phyloP scores from a whole-genome alignment of 2,888 invertebrate genomes.

The Microctonus brassicae region DNA sequence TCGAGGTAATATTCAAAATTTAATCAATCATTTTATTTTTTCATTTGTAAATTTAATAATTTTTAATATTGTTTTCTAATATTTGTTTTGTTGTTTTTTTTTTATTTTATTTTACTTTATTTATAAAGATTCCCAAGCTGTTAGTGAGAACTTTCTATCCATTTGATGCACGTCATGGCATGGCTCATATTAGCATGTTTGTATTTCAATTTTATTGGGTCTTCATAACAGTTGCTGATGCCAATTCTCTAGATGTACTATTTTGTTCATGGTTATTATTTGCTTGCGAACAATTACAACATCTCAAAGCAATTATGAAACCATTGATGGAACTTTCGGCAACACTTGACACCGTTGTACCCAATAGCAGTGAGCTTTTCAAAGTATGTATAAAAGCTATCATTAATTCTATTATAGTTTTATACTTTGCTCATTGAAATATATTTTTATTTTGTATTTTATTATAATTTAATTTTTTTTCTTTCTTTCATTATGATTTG shows the following conservation, averaged over 20 bases:
- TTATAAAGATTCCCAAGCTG: constrained; percentile 75
- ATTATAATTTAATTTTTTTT: background rate
- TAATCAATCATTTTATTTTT: background rate
- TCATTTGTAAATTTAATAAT: background rate
- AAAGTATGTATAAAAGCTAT: constrained; percentile 56
- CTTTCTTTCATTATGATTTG: background rate
- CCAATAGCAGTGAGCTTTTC: constrained; percentile 70
- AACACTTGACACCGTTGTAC: constrained; percentile 82
- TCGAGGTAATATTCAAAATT: constrained; percentile 69
- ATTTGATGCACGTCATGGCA: constrained; percentile 80
- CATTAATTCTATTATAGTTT: no score
- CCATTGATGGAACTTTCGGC: constrained; percentile 90
- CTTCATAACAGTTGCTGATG: constrained; percentile 75
- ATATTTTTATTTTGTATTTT: background rate
- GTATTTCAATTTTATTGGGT: constrained; percentile 80
- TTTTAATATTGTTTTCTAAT: background rate
- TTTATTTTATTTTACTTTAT: background rate
- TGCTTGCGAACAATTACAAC: constrained; percentile 88
- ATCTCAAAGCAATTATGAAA: constrained; percentile 88
- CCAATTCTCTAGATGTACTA: constrained; percentile 78
- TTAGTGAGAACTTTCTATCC: constrained; percentile 86
- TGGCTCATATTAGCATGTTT: constrained; percentile 78
- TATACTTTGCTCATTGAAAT: background rate
- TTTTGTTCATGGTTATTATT: constrained; percentile 90
- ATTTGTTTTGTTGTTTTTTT: background rate